Evolutionary conservation across 2,797 vertebrate genomes (phyloP).

Genomic region (Fundulus diaphanus): DNA sequence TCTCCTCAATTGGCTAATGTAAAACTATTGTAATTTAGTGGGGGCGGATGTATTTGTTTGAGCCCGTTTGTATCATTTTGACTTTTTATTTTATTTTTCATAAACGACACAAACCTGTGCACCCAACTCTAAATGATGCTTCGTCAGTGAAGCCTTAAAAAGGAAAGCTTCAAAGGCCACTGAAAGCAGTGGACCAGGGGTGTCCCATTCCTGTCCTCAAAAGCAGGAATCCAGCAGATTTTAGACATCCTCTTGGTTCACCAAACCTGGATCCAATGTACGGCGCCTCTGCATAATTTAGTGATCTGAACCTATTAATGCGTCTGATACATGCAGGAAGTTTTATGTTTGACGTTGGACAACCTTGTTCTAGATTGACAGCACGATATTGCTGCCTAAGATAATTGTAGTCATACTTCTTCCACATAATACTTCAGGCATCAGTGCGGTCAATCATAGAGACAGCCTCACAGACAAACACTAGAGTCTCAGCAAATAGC

Average conservation of each 20-base stretch:
- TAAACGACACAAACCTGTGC: background rate
- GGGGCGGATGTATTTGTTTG: background rate
- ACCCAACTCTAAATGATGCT: background rate
- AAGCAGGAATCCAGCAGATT: too few species aligned
- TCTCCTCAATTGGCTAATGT: background rate
- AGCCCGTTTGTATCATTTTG: background rate
- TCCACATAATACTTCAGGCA: background rate
- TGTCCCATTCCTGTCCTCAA: too few species aligned
- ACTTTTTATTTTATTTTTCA: background rate
- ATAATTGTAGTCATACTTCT: background rate
- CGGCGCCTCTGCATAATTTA: background rate
- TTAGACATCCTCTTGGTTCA: too few species aligned
- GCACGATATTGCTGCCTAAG: background rate
- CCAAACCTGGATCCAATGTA: too few species aligned
- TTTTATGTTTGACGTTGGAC: background rate
- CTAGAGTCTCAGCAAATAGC: background rate
- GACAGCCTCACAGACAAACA: background rate
- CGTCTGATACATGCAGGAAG: background rate
- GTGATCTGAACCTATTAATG: background rate
- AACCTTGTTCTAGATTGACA: background rate
- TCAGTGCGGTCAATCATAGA: constrained; percentile 1
- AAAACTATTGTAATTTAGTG: background rate
- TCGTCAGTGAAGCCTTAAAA: background rate
- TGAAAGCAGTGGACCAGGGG: background rate
- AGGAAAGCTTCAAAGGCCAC: too few species aligned